A percentile compares a stretch with the other conserved stretches of the same genome.
These are phyloP conservation scores for Heliconius hortense DNA, from an alignment of 2,888 invertebrate genomes.

Conservation along the genomic window DNA sequence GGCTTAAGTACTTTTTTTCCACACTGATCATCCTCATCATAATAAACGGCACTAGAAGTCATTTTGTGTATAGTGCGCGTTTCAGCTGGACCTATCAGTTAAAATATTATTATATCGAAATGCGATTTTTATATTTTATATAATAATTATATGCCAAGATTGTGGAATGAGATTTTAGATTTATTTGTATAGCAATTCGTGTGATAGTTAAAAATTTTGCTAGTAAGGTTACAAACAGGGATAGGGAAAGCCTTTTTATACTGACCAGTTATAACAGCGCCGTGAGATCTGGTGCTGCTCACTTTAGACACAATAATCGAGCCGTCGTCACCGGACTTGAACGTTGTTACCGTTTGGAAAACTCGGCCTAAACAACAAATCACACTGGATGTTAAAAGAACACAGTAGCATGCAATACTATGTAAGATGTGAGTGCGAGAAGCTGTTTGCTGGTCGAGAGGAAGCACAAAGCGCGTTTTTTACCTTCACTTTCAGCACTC, in stretches of 20 bases:
- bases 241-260: constrained; percentile 66
- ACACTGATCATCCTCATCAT: constrained; percentile 77
- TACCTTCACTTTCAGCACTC: constrained; percentile 80
- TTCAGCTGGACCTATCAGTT: constrained; percentile 85
- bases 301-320: constrained; percentile 80
- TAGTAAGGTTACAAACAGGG: constrained; percentile 47
- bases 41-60: constrained; percentile 82
- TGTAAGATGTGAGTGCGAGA: constrained; percentile 62
- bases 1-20: constrained; percentile 69
- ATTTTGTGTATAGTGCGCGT: constrained; percentile 85
- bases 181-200: constrained; percentile 48
- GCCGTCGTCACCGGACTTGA: constrained; percentile 76
- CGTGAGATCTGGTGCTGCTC: constrained; percentile 84
- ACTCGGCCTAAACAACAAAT: constrained; percentile 81
- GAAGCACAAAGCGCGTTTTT: constrained; percentile 68
- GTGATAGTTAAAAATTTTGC: constrained; percentile 38
- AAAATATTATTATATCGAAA: constrained; percentile 73
- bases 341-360: constrained; percentile 80
- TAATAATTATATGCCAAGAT: constrained; percentile 57
- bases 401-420: constrained; percentile 69
- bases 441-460: constrained; percentile 71
- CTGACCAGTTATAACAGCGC: constrained; percentile 85
- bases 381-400: constrained; percentile 77
- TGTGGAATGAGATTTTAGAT: constrained; percentile 47
- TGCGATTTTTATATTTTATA: constrained; percentile 48